Base-by-base conservation (phyloP, 2,797 vertebrate species). In the Cossypha dichroa region DNA sequence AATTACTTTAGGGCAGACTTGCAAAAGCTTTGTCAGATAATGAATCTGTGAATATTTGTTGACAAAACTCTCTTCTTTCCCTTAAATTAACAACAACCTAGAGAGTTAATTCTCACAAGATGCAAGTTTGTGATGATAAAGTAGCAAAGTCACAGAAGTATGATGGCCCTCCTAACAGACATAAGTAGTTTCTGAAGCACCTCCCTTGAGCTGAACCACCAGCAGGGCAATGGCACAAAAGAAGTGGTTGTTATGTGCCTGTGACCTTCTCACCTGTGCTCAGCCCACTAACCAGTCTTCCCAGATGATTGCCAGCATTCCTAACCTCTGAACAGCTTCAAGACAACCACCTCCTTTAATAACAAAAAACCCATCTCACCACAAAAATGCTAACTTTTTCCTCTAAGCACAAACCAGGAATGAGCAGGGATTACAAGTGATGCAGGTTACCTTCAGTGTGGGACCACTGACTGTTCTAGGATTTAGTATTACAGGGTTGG, bases 271-370 rank as follows among this genome's bases (percentile, higher is more conserved):
- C 92, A 91, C 67, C 69, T 88, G 70, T 4, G 2, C 69, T 79
- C 64, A 75, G 78, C 43, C 60, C 74, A 77, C 82, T 89, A 66
- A 91, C 74, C 69, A 38, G 58, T 51, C 86, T 85, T 41, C 49
- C 55, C 43, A 93, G 68, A 95, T 52, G 63, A 82, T 0, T 82
- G 70, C 52, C 74, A 96, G 78, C 81, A 96, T 94, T 93, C 88
- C 81, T 92, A 90, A 90, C 66, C 41, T 88, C 93, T 90, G 58
- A 91, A 40, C n/a, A 93, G 34, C 84, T 85, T 95, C 46, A 88
- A 75, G 85, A 93, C 34, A 67, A 74, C 52, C 66, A 87, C 49
- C 45, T 74, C 70, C 54, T 89, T 72, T 52, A 86, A 59, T 21
- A 88, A 92, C 38, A 82, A 81, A 88, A 81, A 81, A 46, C 31